Evolutionary conservation across 1,140 invertebrate genomes (phyloP).

Genomic region (Drosophila truncata): DNA sequence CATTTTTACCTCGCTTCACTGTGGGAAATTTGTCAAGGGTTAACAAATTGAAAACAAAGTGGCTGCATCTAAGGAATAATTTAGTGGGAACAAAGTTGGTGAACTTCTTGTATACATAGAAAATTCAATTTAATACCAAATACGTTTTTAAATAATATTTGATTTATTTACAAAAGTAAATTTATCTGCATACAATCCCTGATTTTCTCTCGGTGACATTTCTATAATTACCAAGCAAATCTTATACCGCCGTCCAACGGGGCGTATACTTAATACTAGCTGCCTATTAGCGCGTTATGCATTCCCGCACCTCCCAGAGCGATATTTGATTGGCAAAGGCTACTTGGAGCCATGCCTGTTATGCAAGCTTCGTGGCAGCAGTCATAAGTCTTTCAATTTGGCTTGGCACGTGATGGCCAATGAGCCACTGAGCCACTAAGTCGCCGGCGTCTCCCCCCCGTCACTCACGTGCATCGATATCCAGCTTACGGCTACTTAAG

Average conservation of each 20-base stretch:
- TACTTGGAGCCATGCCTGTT: conserved; percentile 48
- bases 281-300: conserved; percentile 29
- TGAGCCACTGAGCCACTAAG: conserved; percentile 59
- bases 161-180: no score
- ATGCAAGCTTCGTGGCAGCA: conserved; percentile 13
- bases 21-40: background rate
- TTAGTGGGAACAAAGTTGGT: background rate
- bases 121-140: no score
- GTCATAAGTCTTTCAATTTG: conserved; percentile 74
- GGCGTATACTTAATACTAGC: conserved; percentile 55
- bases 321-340: conserved; percentile 70
- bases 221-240: conserved; percentile 12
- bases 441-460: conserved; percentile 34
- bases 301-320: conserved; percentile 58
- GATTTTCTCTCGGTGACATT: background rate
- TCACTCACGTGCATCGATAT: conserved; percentile 61
- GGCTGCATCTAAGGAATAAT: background rate
- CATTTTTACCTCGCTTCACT: conserved; percentile 24
- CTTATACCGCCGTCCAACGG: conserved; percentile 22
- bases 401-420: conserved; percentile 45
- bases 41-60: conserved; percentile 4
- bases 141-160: no score
- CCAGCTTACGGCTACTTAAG: conserved; percentile 61
- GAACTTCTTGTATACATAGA: no score
- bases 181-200: background rate